Evolutionary conservation across 1,140 invertebrate species (phyloP), one percentile per base, ranked within the genome.

Genomic region (Rhysida immarginata): DNA sequence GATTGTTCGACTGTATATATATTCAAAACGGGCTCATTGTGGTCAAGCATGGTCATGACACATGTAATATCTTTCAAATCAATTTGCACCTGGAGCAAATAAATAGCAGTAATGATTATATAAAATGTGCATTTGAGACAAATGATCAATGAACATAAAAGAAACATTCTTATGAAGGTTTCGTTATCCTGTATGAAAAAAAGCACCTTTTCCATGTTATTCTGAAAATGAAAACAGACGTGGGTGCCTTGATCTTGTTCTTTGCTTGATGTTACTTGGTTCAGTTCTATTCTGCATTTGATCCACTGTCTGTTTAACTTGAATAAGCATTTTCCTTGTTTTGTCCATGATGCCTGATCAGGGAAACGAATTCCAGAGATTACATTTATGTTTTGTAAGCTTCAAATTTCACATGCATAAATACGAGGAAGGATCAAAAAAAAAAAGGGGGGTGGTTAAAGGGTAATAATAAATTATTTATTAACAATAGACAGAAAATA

Each of bases 231-330:
- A 20, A 49, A 76, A 54, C 87, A 77, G 26, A 83, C 84, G 21
- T 88, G 70, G 20, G 82, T 86, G 44, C 84, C 85, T 53, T 76
- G 80, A 66, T 83, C 82, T 56, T 79, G 71, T 58, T 71, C 75
- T 57, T 66, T 66, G 27, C 71, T 66, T 46, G 69, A 76, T 49
- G 78, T 79, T 49, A 82, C 77, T 81, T 86, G 88, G 71, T 90
- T 86, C 52, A 91, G 68, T 67, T 90, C 85, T 42, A 91, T 69
- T 56, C 82, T 73, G 65, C 84, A 87, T 62, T 87, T 84, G 55
- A 84, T 78, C 68, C 79, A 82, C 2, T 56, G 53, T 24, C 16
- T 55, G 23, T 42, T 26, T 18, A 20, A 58, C 57, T 53, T 56
- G 13, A 41, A 24, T 46, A 43, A 20, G 23, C 49, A 43, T 44